Evolutionary conservation across 2,113 vertebrate genomes (phyloP).

Genomic region (Mirounga angustirostris): DNA sequence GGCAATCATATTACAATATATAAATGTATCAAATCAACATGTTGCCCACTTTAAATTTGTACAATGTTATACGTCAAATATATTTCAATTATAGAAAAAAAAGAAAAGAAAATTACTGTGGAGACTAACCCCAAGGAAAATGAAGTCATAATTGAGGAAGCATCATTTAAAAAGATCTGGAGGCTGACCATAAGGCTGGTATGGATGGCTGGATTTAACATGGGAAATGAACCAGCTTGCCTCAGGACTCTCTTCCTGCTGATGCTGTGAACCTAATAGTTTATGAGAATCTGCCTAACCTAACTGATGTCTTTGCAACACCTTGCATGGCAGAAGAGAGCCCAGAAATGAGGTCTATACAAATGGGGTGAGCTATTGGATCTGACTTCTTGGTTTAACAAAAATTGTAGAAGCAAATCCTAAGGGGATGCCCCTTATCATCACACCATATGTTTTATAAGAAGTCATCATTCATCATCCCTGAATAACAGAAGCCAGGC

Average conservation of each 20-base stretch:
- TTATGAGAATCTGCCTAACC: background rate
- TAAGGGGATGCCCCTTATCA: background rate
- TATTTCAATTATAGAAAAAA: background rate
- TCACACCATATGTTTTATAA: background rate
- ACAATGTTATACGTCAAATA: background rate
- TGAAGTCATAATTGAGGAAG: background rate
- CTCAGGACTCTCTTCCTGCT: constrained; percentile 11
- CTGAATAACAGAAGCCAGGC: background rate
- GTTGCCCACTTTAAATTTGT: background rate
- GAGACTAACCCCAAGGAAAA: constrained; percentile 43
- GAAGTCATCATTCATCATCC: background rate
- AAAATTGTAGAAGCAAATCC: background rate
- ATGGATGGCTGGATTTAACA: background rate
- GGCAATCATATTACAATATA: background rate
- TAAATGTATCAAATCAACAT: background rate
- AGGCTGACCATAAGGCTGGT: background rate
- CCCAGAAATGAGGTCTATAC: background rate
- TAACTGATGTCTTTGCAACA: background rate
- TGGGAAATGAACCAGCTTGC: constrained; percentile 31
- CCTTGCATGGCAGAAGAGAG: background rate
- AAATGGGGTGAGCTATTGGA: background rate
- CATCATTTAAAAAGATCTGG: background rate
- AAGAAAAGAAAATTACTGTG: background rate
- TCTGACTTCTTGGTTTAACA: background rate
- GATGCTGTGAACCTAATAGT: background rate